Base-by-base conservation (phyloP, 2,888 invertebrate species). In the Euproctis similis region DNA sequence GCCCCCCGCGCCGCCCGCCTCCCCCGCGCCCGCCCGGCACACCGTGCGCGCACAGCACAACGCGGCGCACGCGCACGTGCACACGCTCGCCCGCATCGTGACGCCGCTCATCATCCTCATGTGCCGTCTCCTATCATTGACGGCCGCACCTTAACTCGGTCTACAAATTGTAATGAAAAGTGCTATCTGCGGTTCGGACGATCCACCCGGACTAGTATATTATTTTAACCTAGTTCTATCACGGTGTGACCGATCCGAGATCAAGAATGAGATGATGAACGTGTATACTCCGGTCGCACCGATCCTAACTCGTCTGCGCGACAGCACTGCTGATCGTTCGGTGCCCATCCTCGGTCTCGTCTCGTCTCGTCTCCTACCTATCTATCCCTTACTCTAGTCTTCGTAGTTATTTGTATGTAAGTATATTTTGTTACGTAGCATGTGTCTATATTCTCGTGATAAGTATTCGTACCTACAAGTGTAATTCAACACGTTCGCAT, bases 11-110 rank as follows among this genome's bases (percentile, higher is more conserved):
- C 4, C 26, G 3, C 48, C 44, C 31, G 61, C 67, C 4, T 66
- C 77, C 1, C 76, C 75, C 12, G 70, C 71, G 7, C 78, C 78
- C 17, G 76, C 77, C 0, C 48, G 77, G 0, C 77, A 74, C 54
- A 48, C 72, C 1, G 71, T 72, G 1, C 56, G 76, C 20, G 73
- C 76, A 2, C 47, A 69, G 2, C 62, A 60, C 38, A 18, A 21
- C 8, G 26, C 12, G 10, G 30, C 12, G 3, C 21, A n/a, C 28
- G 3, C 6, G 0, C 11, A 11, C 9, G 4, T 7, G 12, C 24
- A 2, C 2, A 7, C 29, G 6, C 13, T 32, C 9, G 4, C 22
- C 1, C 9, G 27, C 8, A 4, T 6, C 11, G 9, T 23, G 1
- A 28, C 25, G 32, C 34, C 24, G 3, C 17, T 25, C 4, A 4